Conservation (phyloP, 2,888 invertebrate genomes). For the Yponomeuta malinellus region DNA sequence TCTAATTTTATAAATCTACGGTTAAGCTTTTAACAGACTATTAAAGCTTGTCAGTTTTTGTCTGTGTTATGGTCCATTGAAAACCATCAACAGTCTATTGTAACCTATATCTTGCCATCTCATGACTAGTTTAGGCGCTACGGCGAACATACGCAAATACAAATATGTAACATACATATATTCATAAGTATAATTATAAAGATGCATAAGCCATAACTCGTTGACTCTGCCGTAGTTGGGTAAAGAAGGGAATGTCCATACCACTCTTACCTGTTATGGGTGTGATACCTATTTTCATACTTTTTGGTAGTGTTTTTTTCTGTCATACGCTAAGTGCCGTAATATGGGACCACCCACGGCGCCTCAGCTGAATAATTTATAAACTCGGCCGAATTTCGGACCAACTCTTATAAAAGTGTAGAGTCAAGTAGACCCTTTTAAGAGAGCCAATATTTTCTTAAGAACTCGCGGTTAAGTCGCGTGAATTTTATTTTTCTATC, state of each 20-base stretch:
- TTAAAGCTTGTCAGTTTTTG: too few species aligned
- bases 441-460: slow-evolving; percentile 1
- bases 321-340: slow-evolving; percentile 66
- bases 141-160: too few species aligned
- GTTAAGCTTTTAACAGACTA: too few species aligned
- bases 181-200: too few species aligned
- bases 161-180: too few species aligned
- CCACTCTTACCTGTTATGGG: slow-evolving; percentile 34
- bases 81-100: too few species aligned
- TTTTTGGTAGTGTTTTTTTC: slow-evolving; percentile 64
- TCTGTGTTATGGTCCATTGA: too few species aligned
- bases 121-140: too few species aligned
- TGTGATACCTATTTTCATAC: slow-evolving; percentile 66
- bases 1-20: too few species aligned
- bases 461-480: not conserved
- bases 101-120: too few species aligned
- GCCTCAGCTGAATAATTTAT: slow-evolving; percentile 7
- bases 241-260: slow-evolving; percentile 36
- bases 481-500: not conserved
- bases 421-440: slow-evolving; percentile 3
- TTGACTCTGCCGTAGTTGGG: not conserved
- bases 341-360: slow-evolving; percentile 63
- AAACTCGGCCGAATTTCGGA: not conserved
- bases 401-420: not conserved
- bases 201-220: not conserved